Percentiles rank a stretch among this genome's conserved stretches.
Conservation (phyloP, 2,888 invertebrate genomes). For the Listrodromus nycthemerus region DNA sequence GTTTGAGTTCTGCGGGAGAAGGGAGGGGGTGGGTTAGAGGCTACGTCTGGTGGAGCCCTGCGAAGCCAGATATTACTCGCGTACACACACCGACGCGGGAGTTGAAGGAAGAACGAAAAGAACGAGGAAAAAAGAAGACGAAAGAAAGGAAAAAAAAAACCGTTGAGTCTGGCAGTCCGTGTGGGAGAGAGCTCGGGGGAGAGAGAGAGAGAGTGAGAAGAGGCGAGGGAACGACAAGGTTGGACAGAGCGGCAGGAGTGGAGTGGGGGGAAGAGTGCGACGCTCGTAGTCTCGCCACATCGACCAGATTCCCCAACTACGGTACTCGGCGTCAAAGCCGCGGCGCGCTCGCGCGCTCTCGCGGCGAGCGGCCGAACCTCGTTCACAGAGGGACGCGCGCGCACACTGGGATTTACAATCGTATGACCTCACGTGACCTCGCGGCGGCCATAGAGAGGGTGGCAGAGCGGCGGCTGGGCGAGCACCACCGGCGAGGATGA, state of each 20-base stretch:
- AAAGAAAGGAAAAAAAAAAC: conserved; percentile 3
- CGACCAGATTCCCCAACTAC: conserved; percentile 79
- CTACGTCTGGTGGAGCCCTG: conserved; percentile 4
- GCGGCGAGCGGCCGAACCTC: conserved; percentile 59
- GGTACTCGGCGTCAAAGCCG: conserved; percentile 19
- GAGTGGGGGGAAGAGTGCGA: conserved; percentile 80
- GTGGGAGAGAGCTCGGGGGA: conserved; percentile 14
- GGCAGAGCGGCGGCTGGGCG: conserved; percentile 63
- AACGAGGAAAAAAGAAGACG: neutral
- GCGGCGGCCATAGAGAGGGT: conserved; percentile 66
- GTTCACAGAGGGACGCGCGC: conserved; percentile 38
- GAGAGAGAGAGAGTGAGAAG: conserved; percentile 43
- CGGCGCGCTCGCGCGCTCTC: too few species aligned
- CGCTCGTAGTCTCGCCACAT: conserved; percentile 84
- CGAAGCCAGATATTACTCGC: conserved; percentile 37
- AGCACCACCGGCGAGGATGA: conserved; percentile 8
- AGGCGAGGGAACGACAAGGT: neutral
- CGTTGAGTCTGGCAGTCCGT: conserved; percentile 10
- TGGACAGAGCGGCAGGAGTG: conserved; percentile 21
- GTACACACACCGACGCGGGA: conserved; percentile 20
- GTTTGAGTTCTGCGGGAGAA: conserved; percentile 46
- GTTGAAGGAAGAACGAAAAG: neutral
- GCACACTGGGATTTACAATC: conserved; percentile 72
- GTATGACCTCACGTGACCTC: conserved; percentile 76
- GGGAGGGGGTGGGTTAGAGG: too few species aligned